Conservation (phyloP, 2,797 vertebrate species). For the Lagocephalus sceleratus region DNA sequence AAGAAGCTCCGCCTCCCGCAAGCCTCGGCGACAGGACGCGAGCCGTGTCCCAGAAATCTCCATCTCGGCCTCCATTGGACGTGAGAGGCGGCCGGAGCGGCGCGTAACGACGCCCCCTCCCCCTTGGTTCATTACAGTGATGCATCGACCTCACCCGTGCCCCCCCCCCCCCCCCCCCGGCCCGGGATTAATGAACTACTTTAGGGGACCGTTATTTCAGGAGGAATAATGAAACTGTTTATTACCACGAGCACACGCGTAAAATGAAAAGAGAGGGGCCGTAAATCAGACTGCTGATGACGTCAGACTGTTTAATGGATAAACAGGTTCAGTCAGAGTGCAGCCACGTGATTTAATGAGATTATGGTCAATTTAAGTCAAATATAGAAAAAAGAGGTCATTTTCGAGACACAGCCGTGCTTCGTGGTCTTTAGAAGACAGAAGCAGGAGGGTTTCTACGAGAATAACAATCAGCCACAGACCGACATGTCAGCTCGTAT, state of each 20-base stretch:
- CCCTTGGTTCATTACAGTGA: slow-evolving; percentile 60
- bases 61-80: slow-evolving; percentile 50
- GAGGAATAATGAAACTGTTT: slow-evolving; percentile 6
- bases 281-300: not conserved
- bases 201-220: slow-evolving; percentile 25
- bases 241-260: not conserved
- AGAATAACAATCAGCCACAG: too few species aligned
- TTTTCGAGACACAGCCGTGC: not conserved
- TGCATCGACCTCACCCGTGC: slow-evolving; percentile 62
- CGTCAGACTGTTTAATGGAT: too few species aligned
- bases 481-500: too few species aligned
- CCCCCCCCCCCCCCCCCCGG: slow-evolving; percentile 26
- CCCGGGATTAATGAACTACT: slow-evolving; percentile 36
- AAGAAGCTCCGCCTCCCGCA: slow-evolving; percentile 54
- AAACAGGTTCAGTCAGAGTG: too few species aligned
- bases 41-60: slow-evolving; percentile 5
- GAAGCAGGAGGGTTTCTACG: too few species aligned
- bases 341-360: too few species aligned
- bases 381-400: not conserved
- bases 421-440: not conserved
- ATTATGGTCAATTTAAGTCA: too few species aligned
- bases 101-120: slow-evolving; percentile 47
- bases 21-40: slow-evolving; percentile 31
- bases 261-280: too few species aligned
- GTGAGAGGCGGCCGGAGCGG: slow-evolving; percentile 23